Conservation (phyloP, 2,888 invertebrate genomes). For the Belgica antarctica region DNA sequence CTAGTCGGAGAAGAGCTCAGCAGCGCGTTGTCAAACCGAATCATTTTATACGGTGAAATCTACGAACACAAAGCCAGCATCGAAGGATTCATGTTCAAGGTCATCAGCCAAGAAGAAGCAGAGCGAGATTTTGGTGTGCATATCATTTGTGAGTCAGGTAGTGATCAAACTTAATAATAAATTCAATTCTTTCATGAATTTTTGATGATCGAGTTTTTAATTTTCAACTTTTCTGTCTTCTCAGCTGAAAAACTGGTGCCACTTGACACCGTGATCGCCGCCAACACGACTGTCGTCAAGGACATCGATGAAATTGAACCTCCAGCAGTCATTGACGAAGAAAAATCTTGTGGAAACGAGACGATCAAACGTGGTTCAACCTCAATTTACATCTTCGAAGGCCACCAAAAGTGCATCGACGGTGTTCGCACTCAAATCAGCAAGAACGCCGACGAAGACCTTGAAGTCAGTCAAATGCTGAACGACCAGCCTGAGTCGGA, state of each 20-base stretch:
- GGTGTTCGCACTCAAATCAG: not conserved
- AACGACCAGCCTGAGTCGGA: not conserved
- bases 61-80: not conserved
- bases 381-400: constrained; percentile 31
- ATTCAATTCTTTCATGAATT: not conserved
- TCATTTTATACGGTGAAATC: not conserved
- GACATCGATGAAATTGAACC: not conserved
- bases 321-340: not conserved
- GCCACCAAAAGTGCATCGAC: not conserved
- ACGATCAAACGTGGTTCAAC: constrained; percentile 26
- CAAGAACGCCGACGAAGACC: not conserved
- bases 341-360: constrained; percentile 6
- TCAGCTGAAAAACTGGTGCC: not conserved
- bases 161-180: too few relatives aligned
- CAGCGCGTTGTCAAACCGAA: not conserved
- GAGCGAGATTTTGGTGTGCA: not conserved
- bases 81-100: constrained; percentile 1
- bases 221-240: not conserved
- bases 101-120: not conserved
- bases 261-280: too few relatives aligned
- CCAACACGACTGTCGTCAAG: too few relatives aligned
- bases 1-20: not conserved
- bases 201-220: not conserved
- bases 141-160: not conserved
- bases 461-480: not conserved